Percentiles rank a stretch among this genome's conserved stretches.
phyloP scores from a whole-genome alignment of 2,888 invertebrate species.

The Vanessa cardui region DNA sequence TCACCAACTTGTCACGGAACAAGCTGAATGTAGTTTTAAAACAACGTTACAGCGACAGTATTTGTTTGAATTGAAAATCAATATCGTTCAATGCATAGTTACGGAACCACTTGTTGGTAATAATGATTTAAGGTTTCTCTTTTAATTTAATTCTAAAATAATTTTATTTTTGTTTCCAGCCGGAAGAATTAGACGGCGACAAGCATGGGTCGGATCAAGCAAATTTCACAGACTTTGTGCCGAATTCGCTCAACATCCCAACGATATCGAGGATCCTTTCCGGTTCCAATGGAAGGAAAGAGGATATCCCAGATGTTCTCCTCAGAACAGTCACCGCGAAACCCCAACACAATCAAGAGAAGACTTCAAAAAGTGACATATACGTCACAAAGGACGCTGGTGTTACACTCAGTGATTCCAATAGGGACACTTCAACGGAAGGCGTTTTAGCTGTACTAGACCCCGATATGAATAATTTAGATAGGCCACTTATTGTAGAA shows the following conservation, averaged over 20 bases:
- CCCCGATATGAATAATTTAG: conserved; percentile 80
- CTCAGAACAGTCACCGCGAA: conserved; percentile 86
- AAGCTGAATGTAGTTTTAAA: conserved; percentile 15
- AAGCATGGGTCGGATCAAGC: conserved; percentile 74
- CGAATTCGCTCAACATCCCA: conserved; percentile 88
- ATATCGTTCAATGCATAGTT: neutral
- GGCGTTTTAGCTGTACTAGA: conserved; percentile 77
- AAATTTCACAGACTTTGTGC: conserved; percentile 85
- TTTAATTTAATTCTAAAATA: neutral
- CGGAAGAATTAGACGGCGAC: conserved; percentile 74
- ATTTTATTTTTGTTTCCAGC: conserved; percentile 55
- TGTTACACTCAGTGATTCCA: conserved; percentile 72
- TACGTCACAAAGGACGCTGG: conserved; percentile 73
- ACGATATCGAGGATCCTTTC: conserved; percentile 93
- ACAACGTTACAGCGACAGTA: conserved; percentile 11
- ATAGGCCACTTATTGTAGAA: conserved; percentile 75
- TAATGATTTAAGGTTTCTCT: conserved; percentile 9
- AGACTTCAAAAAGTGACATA: conserved; percentile 72
- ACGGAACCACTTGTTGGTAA: conserved; percentile 15
- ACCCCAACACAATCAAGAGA: conserved; percentile 74
- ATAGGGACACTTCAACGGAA: conserved; percentile 74
- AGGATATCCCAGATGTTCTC: conserved; percentile 90
- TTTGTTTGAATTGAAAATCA: conserved; percentile 18
- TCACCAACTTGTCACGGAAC: conserved; percentile 27
- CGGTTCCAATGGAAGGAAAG: conserved; percentile 92